Evolutionary conservation across 2,888 invertebrate genomes (phyloP), one percentile per base, ranked within the genome.

Genomic region (Tetheella fluctuosa): DNA sequence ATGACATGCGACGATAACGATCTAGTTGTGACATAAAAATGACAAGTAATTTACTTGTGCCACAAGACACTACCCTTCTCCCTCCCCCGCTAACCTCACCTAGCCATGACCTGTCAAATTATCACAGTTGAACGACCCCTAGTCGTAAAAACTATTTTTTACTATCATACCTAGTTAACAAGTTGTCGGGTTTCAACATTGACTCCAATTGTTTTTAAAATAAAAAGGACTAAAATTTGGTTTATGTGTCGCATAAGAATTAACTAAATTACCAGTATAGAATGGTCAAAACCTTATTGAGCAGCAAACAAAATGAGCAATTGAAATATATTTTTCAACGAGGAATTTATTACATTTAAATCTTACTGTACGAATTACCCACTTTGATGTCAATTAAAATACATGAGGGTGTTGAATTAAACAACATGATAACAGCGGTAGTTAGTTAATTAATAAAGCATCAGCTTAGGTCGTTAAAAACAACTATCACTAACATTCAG

Each of bases 31-130:
- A 55, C 55, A 55, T 15, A 1, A 55, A 48, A 34, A 55, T 20
- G 34, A 55, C 55, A 34, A 34, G 55, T 34, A 37, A 55, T 55
- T 55, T 55, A 34, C 12, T 55, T 55, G 34, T 17, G 55, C 55
- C 7, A 48, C 48, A 48, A 48, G 17, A 48, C 48, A 8, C 17
- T 48, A 20, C 10, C 48, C 48, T 10, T 10, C 48, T 10, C 48
- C 17, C 17, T 20, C 48, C 10, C 39, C 17, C 48, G 1, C 48
- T 2, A 1, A 17, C 48, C 48, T 20, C 48, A 48, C 48, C 20
- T 48, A 20, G 20, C 5, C 20, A 48, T 20, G 10, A 20, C 17
- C 48, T 48, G 48, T 48, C 48, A 48, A 48, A 48, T 20, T 48
- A n/a, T n/a, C n/a, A 48, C 48, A 10, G 48, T 48, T 48, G 7